These are phyloP conservation scores for Falco berigora DNA, from an alignment of 2,797 vertebrate species.

Conservation along the genomic window DNA sequence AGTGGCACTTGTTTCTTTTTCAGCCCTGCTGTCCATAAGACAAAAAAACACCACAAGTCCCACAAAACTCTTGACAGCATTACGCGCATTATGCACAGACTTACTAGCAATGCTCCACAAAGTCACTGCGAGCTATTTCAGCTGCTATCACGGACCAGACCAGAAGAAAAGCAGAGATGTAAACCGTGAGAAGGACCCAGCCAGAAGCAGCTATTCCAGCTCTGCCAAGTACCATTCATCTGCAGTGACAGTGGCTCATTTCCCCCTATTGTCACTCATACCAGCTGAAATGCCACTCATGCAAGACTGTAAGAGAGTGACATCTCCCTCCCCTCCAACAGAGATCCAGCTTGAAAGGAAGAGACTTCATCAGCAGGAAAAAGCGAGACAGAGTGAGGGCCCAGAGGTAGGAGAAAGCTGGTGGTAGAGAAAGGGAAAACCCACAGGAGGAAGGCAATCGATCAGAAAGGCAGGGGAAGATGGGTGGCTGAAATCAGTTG, in stretches of 20 bases:
- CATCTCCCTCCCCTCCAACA: background rate
- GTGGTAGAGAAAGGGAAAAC: background rate
- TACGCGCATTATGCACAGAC: background rate
- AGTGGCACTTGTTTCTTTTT: background rate
- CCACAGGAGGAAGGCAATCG: background rate
- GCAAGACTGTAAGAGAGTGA: background rate
- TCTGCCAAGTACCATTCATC: background rate
- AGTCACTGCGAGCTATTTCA: background rate
- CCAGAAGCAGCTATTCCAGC: background rate
- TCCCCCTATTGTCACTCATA: background rate
- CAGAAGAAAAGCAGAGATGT: background rate
- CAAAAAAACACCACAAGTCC: background rate
- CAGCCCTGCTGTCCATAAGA: background rate
- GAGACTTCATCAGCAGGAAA: background rate
- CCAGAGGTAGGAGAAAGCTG: background rate
- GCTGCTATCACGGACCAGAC: background rate
- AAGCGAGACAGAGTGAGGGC: fast-evolving
- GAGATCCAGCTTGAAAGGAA: background rate
- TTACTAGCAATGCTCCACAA: background rate
- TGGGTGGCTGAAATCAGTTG: background rate
- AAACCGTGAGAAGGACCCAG: background rate
- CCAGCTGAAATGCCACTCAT: background rate
- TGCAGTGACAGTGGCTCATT: background rate
- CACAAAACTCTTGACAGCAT: background rate
- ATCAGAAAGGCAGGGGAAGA: background rate